These are phyloP conservation scores for Acrossocheilus fasciatus DNA, from an alignment of 2,797 vertebrate genomes.

Conservation along the genomic window DNA sequence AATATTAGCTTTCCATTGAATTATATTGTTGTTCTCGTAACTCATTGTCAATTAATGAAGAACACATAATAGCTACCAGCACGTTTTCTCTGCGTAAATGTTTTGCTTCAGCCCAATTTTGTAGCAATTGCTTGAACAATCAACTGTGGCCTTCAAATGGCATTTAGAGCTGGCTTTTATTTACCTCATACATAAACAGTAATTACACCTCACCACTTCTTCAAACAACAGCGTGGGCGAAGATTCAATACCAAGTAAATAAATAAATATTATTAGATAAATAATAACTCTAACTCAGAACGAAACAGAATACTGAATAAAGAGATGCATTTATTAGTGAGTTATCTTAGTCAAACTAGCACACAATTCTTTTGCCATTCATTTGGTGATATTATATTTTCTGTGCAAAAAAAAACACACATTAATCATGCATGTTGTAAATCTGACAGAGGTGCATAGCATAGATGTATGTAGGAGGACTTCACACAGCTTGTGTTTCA, in stretches of 20 bases:
- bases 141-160: slow-evolving; percentile 45
- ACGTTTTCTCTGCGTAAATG: slow-evolving; percentile 33
- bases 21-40: neutral
- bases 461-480: slow-evolving; percentile 16
- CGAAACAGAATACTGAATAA: neutral
- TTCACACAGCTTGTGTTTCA: slow-evolving; percentile 16
- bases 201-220: slow-evolving; percentile 29
- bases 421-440: slow-evolving; percentile 12
- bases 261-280: slow-evolving; percentile 31
- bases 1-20: slow-evolving; percentile 1
- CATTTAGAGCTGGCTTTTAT: slow-evolving; percentile 43
- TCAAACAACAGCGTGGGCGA: slow-evolving; percentile 37
- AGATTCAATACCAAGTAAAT: slow-evolving; percentile 42
- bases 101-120: slow-evolving; percentile 36
- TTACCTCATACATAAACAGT: slow-evolving; percentile 31
- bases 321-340: neutral
- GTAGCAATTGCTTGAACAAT: slow-evolving; percentile 39
- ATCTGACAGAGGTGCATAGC: neutral
- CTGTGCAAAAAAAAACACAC: neutral
- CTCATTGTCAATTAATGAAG: slow-evolving; percentile 23
- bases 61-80: slow-evolving; percentile 35
- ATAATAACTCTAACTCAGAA: neutral
- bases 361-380: neutral
- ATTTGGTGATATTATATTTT: slow-evolving; percentile 11
- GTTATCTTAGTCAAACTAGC: neutral